A percentile compares a stretch with the other conserved stretches of the same genome.
phyloP scores from a whole-genome alignment of 2,113 vertebrate genomes.

The Ailuropoda melanoleuca region DNA sequence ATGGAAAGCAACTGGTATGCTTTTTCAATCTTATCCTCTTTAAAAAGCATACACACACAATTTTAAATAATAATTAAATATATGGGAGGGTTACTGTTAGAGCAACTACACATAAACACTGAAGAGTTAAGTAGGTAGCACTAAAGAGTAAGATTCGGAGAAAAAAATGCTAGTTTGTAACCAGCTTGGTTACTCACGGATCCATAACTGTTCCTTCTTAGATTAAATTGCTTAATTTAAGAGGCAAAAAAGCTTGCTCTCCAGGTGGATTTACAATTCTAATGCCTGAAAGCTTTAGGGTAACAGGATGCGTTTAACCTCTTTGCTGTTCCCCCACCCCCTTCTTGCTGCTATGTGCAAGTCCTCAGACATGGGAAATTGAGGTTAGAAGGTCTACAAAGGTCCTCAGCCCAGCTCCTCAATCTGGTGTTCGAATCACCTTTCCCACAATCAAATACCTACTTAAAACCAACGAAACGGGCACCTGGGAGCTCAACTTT shows the following conservation, averaged over 20 bases:
- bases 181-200: not conserved
- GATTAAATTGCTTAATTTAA: not conserved
- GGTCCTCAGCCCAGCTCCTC: not conserved
- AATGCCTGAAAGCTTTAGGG: not conserved
- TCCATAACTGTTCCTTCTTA: slow-evolving; percentile 31
- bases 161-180: slow-evolving; percentile 13
- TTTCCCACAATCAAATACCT: not conserved
- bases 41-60: not conserved
- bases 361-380: not conserved
- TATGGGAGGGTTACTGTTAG: not conserved
- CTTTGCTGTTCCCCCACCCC: no score
- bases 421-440: not conserved
- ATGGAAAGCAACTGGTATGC: not conserved
- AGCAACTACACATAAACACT: not conserved
- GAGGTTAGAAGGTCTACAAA: not conserved
- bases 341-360: not conserved
- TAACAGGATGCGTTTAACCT: not conserved
- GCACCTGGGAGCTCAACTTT: not conserved
- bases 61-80: not conserved
- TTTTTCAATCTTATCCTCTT: not conserved
- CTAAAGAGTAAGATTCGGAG: not conserved
- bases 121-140: not conserved
- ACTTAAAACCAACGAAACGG: not conserved
- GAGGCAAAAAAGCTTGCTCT: not conserved
- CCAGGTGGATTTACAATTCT: not conserved